Evolutionary conservation across 2,797 vertebrate species (phyloP).

Genomic region (Sibirionetta formosa): DNA sequence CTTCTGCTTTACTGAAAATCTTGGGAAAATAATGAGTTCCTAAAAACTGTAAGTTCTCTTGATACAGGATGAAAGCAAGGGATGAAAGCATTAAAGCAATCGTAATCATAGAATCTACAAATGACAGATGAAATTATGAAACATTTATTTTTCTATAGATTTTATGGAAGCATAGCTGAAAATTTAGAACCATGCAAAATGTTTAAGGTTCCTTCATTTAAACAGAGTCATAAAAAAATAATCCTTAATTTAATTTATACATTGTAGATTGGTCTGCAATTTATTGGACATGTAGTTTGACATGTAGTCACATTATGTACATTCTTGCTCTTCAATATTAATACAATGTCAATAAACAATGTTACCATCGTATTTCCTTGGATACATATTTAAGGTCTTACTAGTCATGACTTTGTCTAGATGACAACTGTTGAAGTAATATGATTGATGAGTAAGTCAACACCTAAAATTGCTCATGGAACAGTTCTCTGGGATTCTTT

Average conservation of each 20-base stretch:
- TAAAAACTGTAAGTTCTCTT: background rate
- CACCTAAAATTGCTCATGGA: background rate
- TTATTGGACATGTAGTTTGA: background rate
- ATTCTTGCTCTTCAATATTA: background rate
- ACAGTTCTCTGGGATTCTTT: background rate
- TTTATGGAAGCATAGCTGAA: background rate
- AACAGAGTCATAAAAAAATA: background rate
- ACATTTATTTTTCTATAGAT: background rate
- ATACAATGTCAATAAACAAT: background rate
- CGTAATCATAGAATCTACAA: background rate
- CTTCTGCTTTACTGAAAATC: background rate
- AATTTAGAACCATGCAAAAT: background rate
- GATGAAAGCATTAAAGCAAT: slow-evolving; percentile 11
- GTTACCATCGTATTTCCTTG: background rate
- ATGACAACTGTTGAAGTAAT: background rate
- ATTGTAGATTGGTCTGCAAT: background rate
- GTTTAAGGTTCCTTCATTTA: background rate
- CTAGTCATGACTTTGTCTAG: background rate
- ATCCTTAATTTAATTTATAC: background rate
- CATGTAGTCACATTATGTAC: background rate
- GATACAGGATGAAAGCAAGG: background rate
- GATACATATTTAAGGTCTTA: background rate
- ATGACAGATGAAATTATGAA: background rate
- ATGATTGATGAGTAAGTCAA: background rate
- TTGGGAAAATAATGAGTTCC: background rate